Percentiles rank a stretch among this genome's conserved stretches.
Evolutionary conservation across 1,140 invertebrate genomes (phyloP).

Genomic region (Micrasema longulum): DNA sequence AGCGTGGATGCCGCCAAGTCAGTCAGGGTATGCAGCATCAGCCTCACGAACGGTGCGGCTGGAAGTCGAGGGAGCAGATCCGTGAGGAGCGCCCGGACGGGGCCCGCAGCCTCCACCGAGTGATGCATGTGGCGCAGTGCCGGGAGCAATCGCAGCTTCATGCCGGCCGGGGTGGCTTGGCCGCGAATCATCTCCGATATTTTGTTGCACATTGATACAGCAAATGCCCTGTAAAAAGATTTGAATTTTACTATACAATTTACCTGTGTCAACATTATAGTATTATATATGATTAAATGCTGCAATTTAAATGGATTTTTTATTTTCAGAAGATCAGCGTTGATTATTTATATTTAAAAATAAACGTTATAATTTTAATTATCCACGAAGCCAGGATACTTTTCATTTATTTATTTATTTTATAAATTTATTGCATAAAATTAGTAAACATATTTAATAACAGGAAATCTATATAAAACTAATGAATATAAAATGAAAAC

Average conservation of each 20-base stretch:
- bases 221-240: slow-evolving; percentile 81
- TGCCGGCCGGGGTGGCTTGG: slow-evolving; percentile 89
- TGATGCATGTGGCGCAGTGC: slow-evolving; percentile 96
- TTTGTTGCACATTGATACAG: slow-evolving; percentile 96
- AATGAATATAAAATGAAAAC: too few relatives aligned
- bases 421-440: too few relatives aligned
- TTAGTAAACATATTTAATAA: too few relatives aligned
- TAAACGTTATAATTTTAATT: too few relatives aligned
- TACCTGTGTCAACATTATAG: too few relatives aligned
- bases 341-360: too few relatives aligned
- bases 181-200: slow-evolving; percentile 95
- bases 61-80: slow-evolving; percentile 89
- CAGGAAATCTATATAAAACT: too few relatives aligned
- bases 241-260: background rate
- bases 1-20: slow-evolving; percentile 89
- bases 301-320: too few relatives aligned
- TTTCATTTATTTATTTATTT: too few relatives aligned
- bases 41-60: slow-evolving; percentile 86
- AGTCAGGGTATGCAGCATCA: slow-evolving; percentile 89
- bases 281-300: too few relatives aligned
- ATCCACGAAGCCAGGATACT: too few relatives aligned
- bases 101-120: slow-evolving; percentile 84
- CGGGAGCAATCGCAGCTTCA: slow-evolving; percentile 91
- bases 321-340: too few relatives aligned
- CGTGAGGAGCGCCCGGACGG: slow-evolving; percentile 85